phyloP scores from a whole-genome alignment of 1,140 invertebrate species.

The Metopolophium dirhodum region DNA sequence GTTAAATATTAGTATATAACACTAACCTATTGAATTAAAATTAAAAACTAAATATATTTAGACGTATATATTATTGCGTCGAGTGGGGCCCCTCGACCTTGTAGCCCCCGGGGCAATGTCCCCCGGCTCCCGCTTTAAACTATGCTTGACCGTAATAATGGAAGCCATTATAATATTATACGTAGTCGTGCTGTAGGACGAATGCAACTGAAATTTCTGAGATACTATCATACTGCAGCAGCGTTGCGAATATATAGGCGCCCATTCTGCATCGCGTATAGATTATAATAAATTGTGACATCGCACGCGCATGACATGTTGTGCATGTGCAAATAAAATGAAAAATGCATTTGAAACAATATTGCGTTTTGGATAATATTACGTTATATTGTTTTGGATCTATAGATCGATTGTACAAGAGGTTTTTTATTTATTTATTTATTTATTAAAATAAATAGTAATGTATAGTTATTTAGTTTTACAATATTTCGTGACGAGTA shows the following conservation, averaged over 20 bases:
- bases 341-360: background rate
- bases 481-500: background rate
- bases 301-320: background rate
- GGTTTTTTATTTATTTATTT: background rate
- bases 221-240: background rate
- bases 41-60: background rate
- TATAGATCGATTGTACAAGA: background rate
- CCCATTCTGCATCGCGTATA: background rate
- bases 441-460: too few species aligned
- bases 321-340: background rate
- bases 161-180: background rate
- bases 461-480: background rate
- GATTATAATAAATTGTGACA: conserved; percentile 5
- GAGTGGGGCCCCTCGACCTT: conserved; percentile 7
- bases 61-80: background rate
- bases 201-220: background rate
- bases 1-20: too few species aligned
- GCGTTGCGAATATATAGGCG: too few species aligned
- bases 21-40: conserved; percentile 1
- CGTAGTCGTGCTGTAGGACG: background rate
- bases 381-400: background rate
- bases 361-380: background rate
- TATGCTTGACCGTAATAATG: background rate
- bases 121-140: background rate
- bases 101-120: background rate